phyloP scores from a whole-genome alignment of 1,140 invertebrate genomes.

The Cotesia typhae region DNA sequence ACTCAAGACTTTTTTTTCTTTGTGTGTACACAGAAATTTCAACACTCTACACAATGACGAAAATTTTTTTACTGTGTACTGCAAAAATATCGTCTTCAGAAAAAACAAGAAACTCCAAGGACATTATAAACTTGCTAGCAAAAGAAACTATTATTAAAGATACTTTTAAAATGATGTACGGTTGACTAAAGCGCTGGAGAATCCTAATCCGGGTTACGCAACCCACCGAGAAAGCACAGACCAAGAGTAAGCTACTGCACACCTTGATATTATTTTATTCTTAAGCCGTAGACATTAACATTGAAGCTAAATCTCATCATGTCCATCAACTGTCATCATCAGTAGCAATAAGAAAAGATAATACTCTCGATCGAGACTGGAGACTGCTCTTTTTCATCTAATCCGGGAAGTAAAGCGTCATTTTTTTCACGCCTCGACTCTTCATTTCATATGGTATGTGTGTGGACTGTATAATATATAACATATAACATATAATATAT shows the following conservation, averaged over 20 bases:
- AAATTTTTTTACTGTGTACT: too few species aligned
- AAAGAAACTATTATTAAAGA: background rate
- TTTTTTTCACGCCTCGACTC: conserved; percentile 15
- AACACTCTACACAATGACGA: too few species aligned
- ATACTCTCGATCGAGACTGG: background rate
- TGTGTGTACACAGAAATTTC: too few species aligned
- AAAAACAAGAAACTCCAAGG: background rate
- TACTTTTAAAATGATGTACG: conserved; percentile 22
- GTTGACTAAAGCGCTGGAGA: conserved; percentile 24
- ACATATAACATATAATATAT: background rate
- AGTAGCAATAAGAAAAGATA: background rate
- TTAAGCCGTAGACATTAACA: background rate
- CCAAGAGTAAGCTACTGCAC: background rate
- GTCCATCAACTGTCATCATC: conserved; percentile 13
- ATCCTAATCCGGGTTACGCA: conserved; percentile 6
- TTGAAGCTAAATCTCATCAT: background rate
- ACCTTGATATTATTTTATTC: background rate
- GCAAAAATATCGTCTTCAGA: background rate
- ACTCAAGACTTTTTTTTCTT: too few species aligned
- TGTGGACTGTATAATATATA: too few species aligned
- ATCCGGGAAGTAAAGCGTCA: background rate
- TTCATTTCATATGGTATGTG: conserved; percentile 2
- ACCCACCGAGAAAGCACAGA: conserved; percentile 23
- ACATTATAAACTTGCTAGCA: conserved; percentile 2
- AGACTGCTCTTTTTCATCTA: conserved; percentile 29